phyloP scores from a whole-genome alignment of 2,113 vertebrate species.

The Dipodomys ordii region DNA sequence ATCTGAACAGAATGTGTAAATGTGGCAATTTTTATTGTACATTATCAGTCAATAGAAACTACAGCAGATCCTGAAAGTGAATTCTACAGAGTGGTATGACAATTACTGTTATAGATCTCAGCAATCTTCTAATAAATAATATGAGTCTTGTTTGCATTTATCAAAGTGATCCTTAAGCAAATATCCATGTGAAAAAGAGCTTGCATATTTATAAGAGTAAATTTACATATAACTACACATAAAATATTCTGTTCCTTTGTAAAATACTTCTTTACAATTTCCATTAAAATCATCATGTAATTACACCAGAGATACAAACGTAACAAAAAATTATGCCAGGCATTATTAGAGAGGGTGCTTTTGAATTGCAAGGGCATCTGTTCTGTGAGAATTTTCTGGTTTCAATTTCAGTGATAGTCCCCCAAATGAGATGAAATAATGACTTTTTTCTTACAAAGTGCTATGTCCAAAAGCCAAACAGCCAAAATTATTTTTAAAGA shows the following conservation, averaged over 20 bases:
- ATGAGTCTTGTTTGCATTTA: slow-evolving; percentile 83
- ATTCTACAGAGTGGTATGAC: slow-evolving; percentile 79
- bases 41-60: slow-evolving; percentile 72
- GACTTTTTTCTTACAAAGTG: slow-evolving; percentile 31
- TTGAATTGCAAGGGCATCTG: slow-evolving; percentile 83
- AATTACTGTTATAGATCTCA: slow-evolving; percentile 83
- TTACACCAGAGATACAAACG: slow-evolving; percentile 85
- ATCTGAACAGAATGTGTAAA: slow-evolving; percentile 76
- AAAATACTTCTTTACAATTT: slow-evolving; percentile 85
- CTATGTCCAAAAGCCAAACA: slow-evolving; percentile 46
- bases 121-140: slow-evolving; percentile 86
- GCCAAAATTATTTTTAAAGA: slow-evolving; percentile 49
- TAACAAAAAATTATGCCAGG: slow-evolving; percentile 83
- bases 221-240: slow-evolving; percentile 84
- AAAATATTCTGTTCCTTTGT: slow-evolving; percentile 84
- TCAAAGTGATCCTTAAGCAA: slow-evolving; percentile 81
- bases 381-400: slow-evolving; percentile 80
- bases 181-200: slow-evolving; percentile 74
- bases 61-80: slow-evolving; percentile 71
- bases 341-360: slow-evolving; percentile 82
- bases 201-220: slow-evolving; percentile 83
- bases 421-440: slow-evolving; percentile 30
- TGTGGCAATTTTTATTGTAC: slow-evolving; percentile 68
- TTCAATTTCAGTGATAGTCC: slow-evolving; percentile 71
- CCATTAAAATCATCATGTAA: slow-evolving; percentile 86